Evolutionary conservation across 2,888 invertebrate species (phyloP).

Genomic region (Agrotis puta): DNA sequence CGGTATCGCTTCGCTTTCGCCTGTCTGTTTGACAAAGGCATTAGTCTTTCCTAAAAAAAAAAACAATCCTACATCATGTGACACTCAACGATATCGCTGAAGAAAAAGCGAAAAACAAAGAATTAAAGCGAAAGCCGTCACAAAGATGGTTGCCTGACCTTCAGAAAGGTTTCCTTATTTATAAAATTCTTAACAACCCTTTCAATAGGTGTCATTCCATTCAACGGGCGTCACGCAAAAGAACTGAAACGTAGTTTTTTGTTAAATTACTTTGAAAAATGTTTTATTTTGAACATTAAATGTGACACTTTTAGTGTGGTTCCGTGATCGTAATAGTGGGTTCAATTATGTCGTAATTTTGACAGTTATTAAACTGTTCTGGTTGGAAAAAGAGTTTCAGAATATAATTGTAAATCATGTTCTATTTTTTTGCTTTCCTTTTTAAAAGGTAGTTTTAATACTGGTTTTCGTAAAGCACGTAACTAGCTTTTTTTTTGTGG

Average conservation of each 20-base stretch:
- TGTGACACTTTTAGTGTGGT: constrained; percentile 44
- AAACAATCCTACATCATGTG: constrained; percentile 3
- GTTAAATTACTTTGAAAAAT: constrained; percentile 53
- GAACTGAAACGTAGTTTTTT: constrained; percentile 55
- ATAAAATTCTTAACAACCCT: constrained; percentile 54
- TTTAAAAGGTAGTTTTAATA: background rate
- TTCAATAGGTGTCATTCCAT: constrained; percentile 65
- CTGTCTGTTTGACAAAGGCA: no score
- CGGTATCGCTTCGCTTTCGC: no score
- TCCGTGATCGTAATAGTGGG: constrained; percentile 23
- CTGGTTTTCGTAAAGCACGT: no score
- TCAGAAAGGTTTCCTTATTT: constrained; percentile 57
- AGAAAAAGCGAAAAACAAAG: constrained; percentile 29
- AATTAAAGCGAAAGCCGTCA: constrained; percentile 32
- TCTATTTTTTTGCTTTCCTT: background rate
- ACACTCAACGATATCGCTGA: constrained; percentile 32
- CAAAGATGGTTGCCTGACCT: constrained; percentile 50
- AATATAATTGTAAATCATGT: background rate
- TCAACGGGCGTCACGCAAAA: constrained; percentile 62
- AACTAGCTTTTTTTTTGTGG: no score
- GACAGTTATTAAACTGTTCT: constrained; percentile 16
- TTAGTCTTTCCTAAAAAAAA: no score
- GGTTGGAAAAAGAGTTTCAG: background rate
- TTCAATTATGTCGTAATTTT: constrained; percentile 3
- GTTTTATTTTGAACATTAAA: constrained; percentile 35